phyloP scores from a whole-genome alignment of 2,797 vertebrate species.

The Ctenochaetus hawaiiensis region DNA sequence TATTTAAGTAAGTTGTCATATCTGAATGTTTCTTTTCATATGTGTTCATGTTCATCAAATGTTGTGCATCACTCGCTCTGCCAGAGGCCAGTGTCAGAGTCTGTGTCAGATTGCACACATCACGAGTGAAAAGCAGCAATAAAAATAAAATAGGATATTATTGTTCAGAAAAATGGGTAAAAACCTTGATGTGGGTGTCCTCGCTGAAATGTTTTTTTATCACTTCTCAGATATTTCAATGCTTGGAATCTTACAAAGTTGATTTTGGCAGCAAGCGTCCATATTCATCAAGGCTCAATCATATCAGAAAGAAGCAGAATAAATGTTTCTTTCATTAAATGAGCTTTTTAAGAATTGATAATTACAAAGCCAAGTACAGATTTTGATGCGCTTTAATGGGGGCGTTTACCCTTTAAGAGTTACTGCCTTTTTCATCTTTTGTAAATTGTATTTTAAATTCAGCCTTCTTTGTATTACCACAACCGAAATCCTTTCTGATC shows the following conservation, averaged over 20 bases:
- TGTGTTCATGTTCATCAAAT: conserved; percentile 6
- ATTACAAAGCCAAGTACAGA: neutral
- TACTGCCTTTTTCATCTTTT: conserved; percentile 12
- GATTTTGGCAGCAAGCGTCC: neutral
- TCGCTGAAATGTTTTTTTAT: neutral
- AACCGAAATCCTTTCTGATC: conserved; percentile 42
- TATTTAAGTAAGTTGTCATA: neutral
- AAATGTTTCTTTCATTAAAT: neutral
- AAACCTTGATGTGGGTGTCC: neutral
- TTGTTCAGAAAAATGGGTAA: neutral
- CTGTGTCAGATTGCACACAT: neutral
- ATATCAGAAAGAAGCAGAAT: neutral
- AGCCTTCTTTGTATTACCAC: conserved; percentile 42
- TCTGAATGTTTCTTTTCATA: conserved; percentile 3
- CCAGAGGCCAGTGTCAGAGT: neutral
- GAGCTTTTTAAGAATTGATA: too few species aligned
- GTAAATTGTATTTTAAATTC: conserved; percentile 17
- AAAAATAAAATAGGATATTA: conserved; percentile 5
- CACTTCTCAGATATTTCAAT: conserved; percentile 5
- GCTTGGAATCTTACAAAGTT: neutral
- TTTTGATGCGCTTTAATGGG: conserved; percentile 5
- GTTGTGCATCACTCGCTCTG: neutral
- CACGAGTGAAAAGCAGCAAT: too few species aligned
- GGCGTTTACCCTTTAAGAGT: conserved; percentile 10
- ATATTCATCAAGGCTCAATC: neutral